Evolutionary conservation across 2,888 invertebrate genomes (phyloP), one percentile per base, ranked within the genome.

Genomic region (Ditula angustiorana): DNA sequence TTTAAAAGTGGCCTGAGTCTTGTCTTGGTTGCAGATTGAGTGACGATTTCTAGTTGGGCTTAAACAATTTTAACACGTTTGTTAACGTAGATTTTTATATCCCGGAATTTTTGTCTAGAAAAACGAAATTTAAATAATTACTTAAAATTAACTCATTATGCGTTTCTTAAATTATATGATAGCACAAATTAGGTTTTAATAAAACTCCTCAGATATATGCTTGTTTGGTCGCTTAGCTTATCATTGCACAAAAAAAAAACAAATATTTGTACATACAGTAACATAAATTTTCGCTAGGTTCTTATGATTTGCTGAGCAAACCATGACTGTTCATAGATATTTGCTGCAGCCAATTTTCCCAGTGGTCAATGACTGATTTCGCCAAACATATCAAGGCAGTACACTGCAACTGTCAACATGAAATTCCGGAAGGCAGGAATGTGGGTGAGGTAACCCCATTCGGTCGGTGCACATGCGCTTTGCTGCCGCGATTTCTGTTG

Each of bases 381-480:
- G 16, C 53, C 80, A 78, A 78, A 76, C 77, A 71, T 79, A 81
- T 82, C 79, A 82, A 78, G 80, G 80, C 80, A 83, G 73, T 77
- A 76, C 78, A 80, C 79, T 82, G 81, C 75, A 72, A 82, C 75
- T 87, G 85, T 85, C 85, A 86, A 83, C 81, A 80, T 83, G 86
- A 89, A 90, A 89, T 92, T 90, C 88, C 88, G 88, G 88, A 88
- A 88, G 84, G 81, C 81, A 81, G 86, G 87, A 88, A 90, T 90
- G 89, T 90, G 86, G 88, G 87, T 88, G 87, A 89, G 87, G 86
- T 87, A 87, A 85, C 87, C 88, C 85, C 83, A 87, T 87, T 90
- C 79, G 86, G 79, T 80, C 79, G 80, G 74, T 82, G 88, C 86
- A 88, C 90, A 90, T 88, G 90, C 90, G 90, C 89, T 75, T 77